phyloP scores from a whole-genome alignment of 2,797 vertebrate species.

The Smutsia gigantea region DNA sequence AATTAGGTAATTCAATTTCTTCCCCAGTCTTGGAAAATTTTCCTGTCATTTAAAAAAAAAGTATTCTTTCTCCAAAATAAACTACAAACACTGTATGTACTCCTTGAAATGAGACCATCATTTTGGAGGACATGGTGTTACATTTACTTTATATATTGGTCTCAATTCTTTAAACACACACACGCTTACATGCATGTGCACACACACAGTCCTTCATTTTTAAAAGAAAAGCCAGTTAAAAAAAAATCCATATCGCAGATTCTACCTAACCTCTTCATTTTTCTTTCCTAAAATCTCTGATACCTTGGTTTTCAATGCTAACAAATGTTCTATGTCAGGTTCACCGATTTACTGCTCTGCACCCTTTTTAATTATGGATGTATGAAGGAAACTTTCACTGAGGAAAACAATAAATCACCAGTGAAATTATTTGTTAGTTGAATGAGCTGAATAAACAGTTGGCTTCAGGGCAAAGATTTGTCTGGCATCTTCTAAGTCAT shows the following conservation, averaged over 20 bases:
- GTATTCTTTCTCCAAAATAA: neutral
- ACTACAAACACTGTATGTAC: neutral
- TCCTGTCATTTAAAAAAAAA: neutral
- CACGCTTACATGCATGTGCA: neutral
- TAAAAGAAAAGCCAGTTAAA: constrained; percentile 30
- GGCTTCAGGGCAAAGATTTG: constrained; percentile 55
- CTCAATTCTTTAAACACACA: neutral
- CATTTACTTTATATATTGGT: neutral
- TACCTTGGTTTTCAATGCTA: constrained; percentile 43
- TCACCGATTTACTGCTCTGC: constrained; percentile 53
- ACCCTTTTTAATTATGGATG: constrained; percentile 69
- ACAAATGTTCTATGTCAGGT: constrained; percentile 55
- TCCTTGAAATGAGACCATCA: neutral
- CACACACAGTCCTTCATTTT: neutral
- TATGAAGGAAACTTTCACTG: constrained; percentile 63
- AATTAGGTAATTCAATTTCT: constrained; percentile 7
- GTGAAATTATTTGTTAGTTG: constrained; percentile 67
- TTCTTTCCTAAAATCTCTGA: constrained; percentile 55
- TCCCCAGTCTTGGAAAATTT: constrained; percentile 24
- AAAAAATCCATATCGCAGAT: neutral
- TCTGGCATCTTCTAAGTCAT: constrained; percentile 44
- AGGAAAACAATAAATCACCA: constrained; percentile 66
- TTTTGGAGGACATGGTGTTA: neutral
- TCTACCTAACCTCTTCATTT: constrained; percentile 35
- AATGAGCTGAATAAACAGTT: constrained; percentile 69